Base-by-base conservation (phyloP, 92 coral and sea anemone species). In the Siderastrea siderea region DNA sequence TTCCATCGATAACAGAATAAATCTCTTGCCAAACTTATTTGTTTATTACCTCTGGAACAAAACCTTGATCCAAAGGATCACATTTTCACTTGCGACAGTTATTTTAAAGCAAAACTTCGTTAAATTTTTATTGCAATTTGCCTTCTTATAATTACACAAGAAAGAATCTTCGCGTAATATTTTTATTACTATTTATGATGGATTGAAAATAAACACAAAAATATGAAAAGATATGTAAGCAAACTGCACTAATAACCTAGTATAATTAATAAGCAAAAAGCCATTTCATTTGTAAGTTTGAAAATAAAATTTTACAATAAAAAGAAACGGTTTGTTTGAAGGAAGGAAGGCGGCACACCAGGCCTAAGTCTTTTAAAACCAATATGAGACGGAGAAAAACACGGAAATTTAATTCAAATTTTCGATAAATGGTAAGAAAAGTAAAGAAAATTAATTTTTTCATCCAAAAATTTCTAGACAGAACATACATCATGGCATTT, bases 51-150 rank as follows among this genome's bases (percentile, higher is more conserved):
- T 7, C 54, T 3, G 66, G 19, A 6, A 6, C 16, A 61, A 53
- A 53, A 53, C 10, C 7, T 44, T 44, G 10, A 1, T 68, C 4
- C 48, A 12, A 44, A 50, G 46, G 14, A 17, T 44, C 47, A 16
- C 10, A 38, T 45, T 58, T 14, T 38, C 14, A 45, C 43, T 60
- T 60, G 4, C 68, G 14, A 13, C 17, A 14, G 49, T 13, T 44
- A 47, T 19, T 67, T 49, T 66, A 5, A 51, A 81, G 67, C 54
- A 54, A 55, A 82, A 47, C 45, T 55, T 71, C 77, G 69, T 82
- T 82, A 82, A 82, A 26, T 8, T 46, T 68, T 82, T 44, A 82
- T 69, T 69, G 65, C 77, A 69, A 70, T 82, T 82, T 47, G n/a
- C 44, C 57, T 44, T 51, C 38, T 11, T 3, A 70, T 69, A 71